Evolutionary conservation across 2,888 invertebrate species (phyloP).

Genomic region (Lampropteryx suffumata): DNA sequence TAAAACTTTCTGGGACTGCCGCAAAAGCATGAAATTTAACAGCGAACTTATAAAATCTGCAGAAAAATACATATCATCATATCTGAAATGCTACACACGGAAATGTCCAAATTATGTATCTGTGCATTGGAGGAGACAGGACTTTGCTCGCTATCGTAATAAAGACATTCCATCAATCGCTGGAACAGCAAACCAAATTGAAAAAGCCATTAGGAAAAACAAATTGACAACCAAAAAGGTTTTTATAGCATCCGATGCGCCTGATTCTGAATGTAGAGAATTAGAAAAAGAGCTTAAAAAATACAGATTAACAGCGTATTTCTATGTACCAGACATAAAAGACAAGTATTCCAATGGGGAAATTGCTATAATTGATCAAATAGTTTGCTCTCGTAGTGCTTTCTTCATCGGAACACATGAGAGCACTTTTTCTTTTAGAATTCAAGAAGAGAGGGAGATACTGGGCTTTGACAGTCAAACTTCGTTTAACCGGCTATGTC

Average conservation of each 20-base stretch:
- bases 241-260: constrained; percentile 94
- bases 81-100: constrained; percentile 51
- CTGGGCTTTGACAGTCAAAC: constrained; percentile 90
- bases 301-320: constrained; percentile 54
- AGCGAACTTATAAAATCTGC: constrained; percentile 86
- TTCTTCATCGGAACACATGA: constrained; percentile 96
- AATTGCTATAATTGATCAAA: constrained; percentile 96
- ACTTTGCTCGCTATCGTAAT: constrained; percentile 90
- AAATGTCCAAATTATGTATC: constrained; percentile 88
- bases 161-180: constrained; percentile 90
- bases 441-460: constrained; percentile 98
- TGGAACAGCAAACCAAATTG: constrained; percentile 89
- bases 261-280: constrained; percentile 77
- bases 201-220: constrained; percentile 79
- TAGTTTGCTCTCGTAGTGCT: constrained; percentile 94
- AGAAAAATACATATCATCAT: constrained; percentile 78
- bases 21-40: constrained; percentile 96
- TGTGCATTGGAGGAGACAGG: constrained; percentile 93
- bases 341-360: constrained; percentile 89
- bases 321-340: constrained; percentile 35
- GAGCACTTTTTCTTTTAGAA: constrained; percentile 97
- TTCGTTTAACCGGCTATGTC: constrained; percentile 95
- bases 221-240: constrained; percentile 68
- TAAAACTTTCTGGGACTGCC: constrained; percentile 90
- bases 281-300: constrained; percentile 68